Conservation (phyloP, 1,140 invertebrate genomes). For the Paraescarpia echinospica region DNA sequence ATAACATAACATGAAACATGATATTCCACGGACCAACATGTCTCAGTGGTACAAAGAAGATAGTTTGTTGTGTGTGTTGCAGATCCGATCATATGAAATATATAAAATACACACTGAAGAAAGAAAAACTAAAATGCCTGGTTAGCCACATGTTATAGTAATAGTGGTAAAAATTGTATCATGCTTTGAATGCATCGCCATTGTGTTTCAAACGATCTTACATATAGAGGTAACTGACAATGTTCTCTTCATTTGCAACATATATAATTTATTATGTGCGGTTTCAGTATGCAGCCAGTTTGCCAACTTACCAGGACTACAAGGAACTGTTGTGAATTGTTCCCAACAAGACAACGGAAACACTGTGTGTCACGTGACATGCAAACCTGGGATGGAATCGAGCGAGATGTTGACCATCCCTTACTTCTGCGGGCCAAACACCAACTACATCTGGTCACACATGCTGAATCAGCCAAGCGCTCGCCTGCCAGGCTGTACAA, state of each 20-base stretch:
- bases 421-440: not conserved
- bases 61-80: no score
- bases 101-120: no score
- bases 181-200: not conserved
- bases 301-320: not conserved
- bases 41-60: no score
- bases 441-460: not conserved
- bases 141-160: no score
- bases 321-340: not conserved
- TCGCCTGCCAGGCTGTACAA: not conserved
- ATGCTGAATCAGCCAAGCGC: not conserved
- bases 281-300: not conserved
- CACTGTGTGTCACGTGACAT: not conserved
- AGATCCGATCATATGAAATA: no score
- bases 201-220: not conserved
- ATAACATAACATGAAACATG: no score
- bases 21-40: no score
- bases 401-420: not conserved
- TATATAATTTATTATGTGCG: no score
- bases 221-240: not conserved
- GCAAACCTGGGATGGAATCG: not conserved
- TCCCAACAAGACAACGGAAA: not conserved
- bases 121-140: no score
- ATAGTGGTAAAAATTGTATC: no score
- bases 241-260: no score